Conservation (phyloP, 2,888 invertebrate species). For the Drosophila anceps region DNA sequence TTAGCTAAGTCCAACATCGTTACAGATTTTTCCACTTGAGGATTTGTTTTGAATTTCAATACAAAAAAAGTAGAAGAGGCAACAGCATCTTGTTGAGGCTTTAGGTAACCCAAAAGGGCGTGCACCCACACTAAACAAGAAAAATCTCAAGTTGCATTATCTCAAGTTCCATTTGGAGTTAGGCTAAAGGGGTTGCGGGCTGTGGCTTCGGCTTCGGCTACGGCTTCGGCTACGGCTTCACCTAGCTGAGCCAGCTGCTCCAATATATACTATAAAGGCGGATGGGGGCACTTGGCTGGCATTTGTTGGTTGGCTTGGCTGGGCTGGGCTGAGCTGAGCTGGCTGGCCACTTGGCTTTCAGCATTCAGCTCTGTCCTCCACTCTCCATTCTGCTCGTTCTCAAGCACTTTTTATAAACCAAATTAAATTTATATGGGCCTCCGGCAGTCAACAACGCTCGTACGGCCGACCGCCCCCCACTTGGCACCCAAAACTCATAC, state of each 20-base stretch:
- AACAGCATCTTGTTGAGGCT: constrained; percentile 16
- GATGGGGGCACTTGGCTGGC: constrained; percentile 23
- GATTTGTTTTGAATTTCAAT: constrained; percentile 64
- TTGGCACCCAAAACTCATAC: constrained; percentile 19
- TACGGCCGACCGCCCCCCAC: not conserved
- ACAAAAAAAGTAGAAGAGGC: constrained; percentile 11
- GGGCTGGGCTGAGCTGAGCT: constrained; percentile 3
- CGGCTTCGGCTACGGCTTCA: constrained; percentile 8
- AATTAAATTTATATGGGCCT: constrained; percentile 73
- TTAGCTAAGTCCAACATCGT: constrained; percentile 40
- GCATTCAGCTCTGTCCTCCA: constrained; percentile 42
- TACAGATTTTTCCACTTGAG: constrained; percentile 56
- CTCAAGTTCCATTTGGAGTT: constrained; percentile 60
- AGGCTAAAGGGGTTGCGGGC: constrained; percentile 43
- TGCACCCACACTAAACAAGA: constrained; percentile 42
- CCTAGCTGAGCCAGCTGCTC: constrained; percentile 2
- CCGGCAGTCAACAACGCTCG: constrained; percentile 14
- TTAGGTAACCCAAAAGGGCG: constrained; percentile 27
- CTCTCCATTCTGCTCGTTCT: constrained; percentile 48
- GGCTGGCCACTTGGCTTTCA: constrained; percentile 63
- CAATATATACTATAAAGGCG: not conserved
- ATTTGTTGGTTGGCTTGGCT: constrained; percentile 32
- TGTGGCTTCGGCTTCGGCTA: too few species aligned
- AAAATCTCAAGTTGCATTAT: constrained; percentile 64
- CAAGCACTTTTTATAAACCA: constrained; percentile 77